Conservation (phyloP, 2,888 invertebrate genomes). For the Meteorus cinctellus region DNA sequence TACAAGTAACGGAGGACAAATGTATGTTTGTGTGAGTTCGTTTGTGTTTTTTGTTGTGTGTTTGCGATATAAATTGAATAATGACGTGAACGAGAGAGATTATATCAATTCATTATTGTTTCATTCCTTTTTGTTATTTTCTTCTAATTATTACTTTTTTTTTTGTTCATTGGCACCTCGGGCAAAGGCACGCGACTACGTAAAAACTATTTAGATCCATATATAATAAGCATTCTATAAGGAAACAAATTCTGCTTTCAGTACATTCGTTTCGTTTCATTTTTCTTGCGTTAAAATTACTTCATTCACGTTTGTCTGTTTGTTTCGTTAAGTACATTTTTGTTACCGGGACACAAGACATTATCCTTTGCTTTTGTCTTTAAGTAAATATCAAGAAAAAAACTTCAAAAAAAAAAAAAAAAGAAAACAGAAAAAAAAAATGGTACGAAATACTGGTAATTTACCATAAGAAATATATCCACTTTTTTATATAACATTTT, state of each 20-base stretch:
- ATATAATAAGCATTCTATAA: conserved; percentile 43
- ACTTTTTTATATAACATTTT: conserved; percentile 31
- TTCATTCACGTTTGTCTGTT: conserved; percentile 29
- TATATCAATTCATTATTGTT: conserved; percentile 11
- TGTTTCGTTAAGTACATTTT: conserved; percentile 71
- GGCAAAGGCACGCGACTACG: conserved; percentile 44
- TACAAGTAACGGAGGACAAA: conserved; percentile 49
- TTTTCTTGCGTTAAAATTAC: conserved; percentile 25
- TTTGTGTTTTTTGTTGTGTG: conserved; percentile 18
- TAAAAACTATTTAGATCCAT: conserved; percentile 40
- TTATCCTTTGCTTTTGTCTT: conserved; percentile 62
- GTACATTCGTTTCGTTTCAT: conserved; percentile 12
- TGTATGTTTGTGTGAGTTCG: conserved; percentile 1
- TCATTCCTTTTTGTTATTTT: not conserved
- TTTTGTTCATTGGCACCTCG: conserved; percentile 43
- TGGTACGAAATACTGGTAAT: conserved; percentile 71
- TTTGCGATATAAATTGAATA: conserved; percentile 29
- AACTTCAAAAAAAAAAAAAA: conserved; percentile 25
- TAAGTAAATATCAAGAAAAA: conserved; percentile 61
- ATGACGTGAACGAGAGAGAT: conserved; percentile 33
- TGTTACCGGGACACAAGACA: conserved; percentile 67
- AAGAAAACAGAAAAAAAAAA: conserved; percentile 52
- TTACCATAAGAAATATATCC: conserved; percentile 57
- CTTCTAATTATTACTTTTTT: conserved; percentile 3
- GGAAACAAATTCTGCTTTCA: conserved; percentile 43